A percentile compares a stretch with the other conserved stretches of the same genome.
phyloP scores from a whole-genome alignment of 2,888 invertebrate genomes.

The Tetranychus truncatus region DNA sequence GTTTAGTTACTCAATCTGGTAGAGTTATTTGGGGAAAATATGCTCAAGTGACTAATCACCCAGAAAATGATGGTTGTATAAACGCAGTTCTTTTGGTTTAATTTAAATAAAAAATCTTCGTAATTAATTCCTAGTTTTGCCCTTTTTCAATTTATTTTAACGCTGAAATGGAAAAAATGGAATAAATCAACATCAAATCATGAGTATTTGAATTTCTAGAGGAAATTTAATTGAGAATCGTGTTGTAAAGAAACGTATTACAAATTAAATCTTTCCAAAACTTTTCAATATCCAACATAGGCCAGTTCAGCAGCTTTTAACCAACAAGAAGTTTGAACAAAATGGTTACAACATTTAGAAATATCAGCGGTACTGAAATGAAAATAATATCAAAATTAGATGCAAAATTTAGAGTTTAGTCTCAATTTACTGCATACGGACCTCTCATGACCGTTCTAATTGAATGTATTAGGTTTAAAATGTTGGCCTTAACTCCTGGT shows the following conservation, averaged over 20 bases:
- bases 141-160: too few species aligned
- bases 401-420: too few species aligned
- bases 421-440: slow-evolving; percentile 40
- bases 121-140: neutral
- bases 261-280: neutral
- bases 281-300: neutral
- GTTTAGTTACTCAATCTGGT: slow-evolving; percentile 92
- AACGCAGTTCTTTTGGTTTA: slow-evolving; percentile 92
- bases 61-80: slow-evolving; percentile 98
- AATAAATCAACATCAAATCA: neutral
- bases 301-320: slow-evolving; percentile 34
- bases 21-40: slow-evolving; percentile 99
- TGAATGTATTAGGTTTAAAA: slow-evolving; percentile 72
- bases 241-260: neutral
- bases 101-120: slow-evolving; percentile 28
- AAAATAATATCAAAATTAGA: neutral
- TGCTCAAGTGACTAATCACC: slow-evolving; percentile 97
- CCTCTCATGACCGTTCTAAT: slow-evolving; percentile 93
- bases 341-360: slow-evolving; percentile 69
- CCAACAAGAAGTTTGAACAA: slow-evolving; percentile 70
- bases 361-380: slow-evolving; percentile 71
- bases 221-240: neutral
- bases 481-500: slow-evolving; percentile 61
- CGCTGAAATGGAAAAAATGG: too few species aligned
- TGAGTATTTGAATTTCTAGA: neutral